phyloP scores from a whole-genome alignment of 2,113 vertebrate species.

The Zosterops pallidus region DNA sequence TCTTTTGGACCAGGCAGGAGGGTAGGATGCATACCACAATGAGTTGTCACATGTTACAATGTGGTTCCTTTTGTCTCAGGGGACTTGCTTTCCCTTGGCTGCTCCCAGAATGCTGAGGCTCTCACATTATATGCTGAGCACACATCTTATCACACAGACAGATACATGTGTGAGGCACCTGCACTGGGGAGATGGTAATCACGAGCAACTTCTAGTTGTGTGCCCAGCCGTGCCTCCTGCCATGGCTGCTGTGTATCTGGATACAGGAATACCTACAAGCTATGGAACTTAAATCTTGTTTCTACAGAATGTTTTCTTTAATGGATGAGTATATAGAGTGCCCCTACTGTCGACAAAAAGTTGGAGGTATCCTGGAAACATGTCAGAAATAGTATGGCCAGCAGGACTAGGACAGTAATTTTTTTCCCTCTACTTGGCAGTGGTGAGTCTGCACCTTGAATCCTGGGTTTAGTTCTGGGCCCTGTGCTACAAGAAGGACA shows the following conservation, averaged over 20 bases:
- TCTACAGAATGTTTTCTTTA: not conserved
- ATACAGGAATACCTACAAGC: not conserved
- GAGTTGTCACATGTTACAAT: fast-evolving
- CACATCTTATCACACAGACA: fast-evolving
- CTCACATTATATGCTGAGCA: not conserved
- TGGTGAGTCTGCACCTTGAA: not conserved
- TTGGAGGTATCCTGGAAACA: not conserved
- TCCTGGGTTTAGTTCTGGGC: not conserved
- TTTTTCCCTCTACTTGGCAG: not conserved
- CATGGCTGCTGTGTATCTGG: not conserved
- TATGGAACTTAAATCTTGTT: not conserved
- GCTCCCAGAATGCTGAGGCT: not conserved
- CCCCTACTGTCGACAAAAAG: not conserved
- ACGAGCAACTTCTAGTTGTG: not conserved
- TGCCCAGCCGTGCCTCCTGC: not conserved
- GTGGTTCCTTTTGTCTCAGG: not conserved
- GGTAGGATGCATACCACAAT: not conserved
- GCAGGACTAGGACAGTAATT: not conserved
- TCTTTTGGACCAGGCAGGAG: not conserved
- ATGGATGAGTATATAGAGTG: not conserved
- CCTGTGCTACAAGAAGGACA: not conserved
- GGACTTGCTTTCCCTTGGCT: not conserved
- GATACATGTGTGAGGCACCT: not conserved
- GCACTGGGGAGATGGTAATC: not conserved
- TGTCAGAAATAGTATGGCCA: not conserved